Evolutionary conservation across 1,140 invertebrate species (phyloP).

Genomic region (Colletes gigas): DNA sequence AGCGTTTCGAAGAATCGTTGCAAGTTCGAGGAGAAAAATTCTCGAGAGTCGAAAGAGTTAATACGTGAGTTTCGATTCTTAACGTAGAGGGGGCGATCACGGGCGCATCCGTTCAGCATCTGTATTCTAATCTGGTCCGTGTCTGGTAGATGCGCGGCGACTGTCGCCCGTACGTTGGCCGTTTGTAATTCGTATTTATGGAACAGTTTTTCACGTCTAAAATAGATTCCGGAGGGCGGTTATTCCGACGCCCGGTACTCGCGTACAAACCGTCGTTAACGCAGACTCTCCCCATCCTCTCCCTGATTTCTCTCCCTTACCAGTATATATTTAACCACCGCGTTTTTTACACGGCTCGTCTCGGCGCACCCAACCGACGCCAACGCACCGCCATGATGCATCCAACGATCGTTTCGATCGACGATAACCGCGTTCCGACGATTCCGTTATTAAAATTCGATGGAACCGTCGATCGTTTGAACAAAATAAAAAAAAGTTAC

Average conservation of each 20-base stretch:
- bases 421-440: not conserved
- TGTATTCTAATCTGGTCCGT: slow-evolving; percentile 26
- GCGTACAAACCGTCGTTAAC: not conserved
- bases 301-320: not conserved
- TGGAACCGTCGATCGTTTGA: no score
- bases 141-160: not conserved
- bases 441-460: no score
- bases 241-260: not conserved
- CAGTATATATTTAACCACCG: slow-evolving; percentile 20
- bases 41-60: no score
- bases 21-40: no score
- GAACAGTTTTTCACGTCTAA: slow-evolving; percentile 34
- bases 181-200: slow-evolving; percentile 25
- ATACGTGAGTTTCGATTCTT: not conserved
- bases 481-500: no score
- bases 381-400: not conserved
- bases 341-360: slow-evolving; percentile 22
- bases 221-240: slow-evolving; percentile 38
- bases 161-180: not conserved
- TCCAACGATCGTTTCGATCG: no score
- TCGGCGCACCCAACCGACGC: not conserved
- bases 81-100: not conserved
- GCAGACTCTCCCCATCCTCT: not conserved
- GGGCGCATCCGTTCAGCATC: slow-evolving; percentile 3
- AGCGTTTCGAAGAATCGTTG: no score